phyloP scores from a whole-genome alignment of 2,888 invertebrate genomes.

The Gibbula magus region DNA sequence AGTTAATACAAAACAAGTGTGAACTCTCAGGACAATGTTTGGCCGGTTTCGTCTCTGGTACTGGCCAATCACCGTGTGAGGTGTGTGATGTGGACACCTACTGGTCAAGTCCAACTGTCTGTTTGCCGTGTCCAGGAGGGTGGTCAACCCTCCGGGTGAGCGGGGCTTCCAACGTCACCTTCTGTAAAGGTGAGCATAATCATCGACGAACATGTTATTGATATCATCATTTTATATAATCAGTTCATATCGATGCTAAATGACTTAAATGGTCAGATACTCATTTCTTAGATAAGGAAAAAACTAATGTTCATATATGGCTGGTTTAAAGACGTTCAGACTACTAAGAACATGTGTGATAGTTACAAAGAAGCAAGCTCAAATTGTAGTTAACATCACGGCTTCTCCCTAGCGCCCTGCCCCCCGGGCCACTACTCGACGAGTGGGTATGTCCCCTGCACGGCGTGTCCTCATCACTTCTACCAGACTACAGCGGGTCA shows the following conservation, averaged over 20 bases:
- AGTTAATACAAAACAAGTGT: too few relatives aligned
- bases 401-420: constrained; percentile 79
- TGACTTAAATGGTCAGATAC: too few relatives aligned
- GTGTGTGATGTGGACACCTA: neutral
- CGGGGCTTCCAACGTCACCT: neutral
- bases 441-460: constrained; percentile 27
- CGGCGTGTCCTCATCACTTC: constrained; percentile 39
- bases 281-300: too few relatives aligned
- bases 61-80: neutral
- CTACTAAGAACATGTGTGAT: too few relatives aligned
- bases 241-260: too few relatives aligned
- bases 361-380: too few relatives aligned
- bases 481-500: constrained; percentile 38
- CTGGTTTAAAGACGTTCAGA: too few relatives aligned
- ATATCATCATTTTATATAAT: too few relatives aligned
- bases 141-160: neutral
- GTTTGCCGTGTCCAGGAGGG: neutral
- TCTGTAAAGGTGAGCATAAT: neutral
- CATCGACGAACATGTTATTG: too few relatives aligned
- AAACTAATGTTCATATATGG: too few relatives aligned
- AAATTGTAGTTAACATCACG: too few relatives aligned
- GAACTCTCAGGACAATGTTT: neutral
- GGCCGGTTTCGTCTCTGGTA: neutral
- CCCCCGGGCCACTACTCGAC: constrained; percentile 48
- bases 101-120: neutral